Base-by-base conservation (phyloP, 2,888 invertebrate genomes). In the Leucania comma region DNA sequence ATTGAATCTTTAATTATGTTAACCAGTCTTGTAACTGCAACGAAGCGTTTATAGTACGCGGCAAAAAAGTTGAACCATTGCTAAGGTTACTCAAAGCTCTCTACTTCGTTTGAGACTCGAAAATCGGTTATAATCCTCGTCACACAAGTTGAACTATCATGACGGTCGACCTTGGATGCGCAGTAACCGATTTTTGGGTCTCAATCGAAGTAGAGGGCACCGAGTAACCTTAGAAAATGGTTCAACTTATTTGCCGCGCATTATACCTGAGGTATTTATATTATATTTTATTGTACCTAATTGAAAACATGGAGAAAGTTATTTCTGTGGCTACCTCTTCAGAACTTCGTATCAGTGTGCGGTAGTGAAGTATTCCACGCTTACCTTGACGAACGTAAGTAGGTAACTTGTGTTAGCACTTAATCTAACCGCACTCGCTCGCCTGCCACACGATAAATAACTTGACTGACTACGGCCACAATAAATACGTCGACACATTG, bases 401-500 rank as follows among this genome's bases (percentile, higher is more conserved):
- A 86, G 86, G 86, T 76, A 84, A 79, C 75, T 68, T 69, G 70
- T 70, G 69, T 86, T 87, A 87, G 76, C 86, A 82, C 84, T 72
- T 65, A 46, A 68, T 76, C 62, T 68, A 64, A 72, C 56, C 70
- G 46, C 67, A 73, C 78, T 71, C 74, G 76, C 72, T 84, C 82
- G 57, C 57, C 82, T 66, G 26, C 17, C n/a, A 78, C 70, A 73
- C 56, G 84, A 78, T 83, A 82, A 83, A 72, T 72, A 71, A 46
- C 61, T 69, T 73, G 71, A 72, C 68, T 63, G 65, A 29, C 54
- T 38, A 38, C n/a, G 57, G 46, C 22, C 29, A 42, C 42, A 64
- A 60, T 53, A 61, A 24, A 46, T 46, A 68, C 57, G 22, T 51
- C 42, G 35, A 61, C 29, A 61, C 17, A 42, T 57, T 75, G n/a